Conservation (phyloP, 2,888 invertebrate genomes). For the Platerodrilus igneus region DNA sequence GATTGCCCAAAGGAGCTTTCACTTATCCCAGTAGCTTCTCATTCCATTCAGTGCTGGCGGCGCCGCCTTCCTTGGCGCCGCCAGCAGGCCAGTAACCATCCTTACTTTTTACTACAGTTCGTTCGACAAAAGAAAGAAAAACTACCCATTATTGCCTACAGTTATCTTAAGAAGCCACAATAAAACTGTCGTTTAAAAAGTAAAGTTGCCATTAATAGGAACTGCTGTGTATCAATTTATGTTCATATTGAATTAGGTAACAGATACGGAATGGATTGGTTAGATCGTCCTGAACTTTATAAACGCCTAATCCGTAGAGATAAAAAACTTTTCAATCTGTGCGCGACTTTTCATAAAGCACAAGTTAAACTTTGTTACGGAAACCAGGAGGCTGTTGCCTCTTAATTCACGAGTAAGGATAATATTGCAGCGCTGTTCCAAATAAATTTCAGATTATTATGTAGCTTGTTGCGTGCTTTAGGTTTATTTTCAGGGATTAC, state of each 20-base stretch:
- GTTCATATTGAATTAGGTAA: slow-evolving; percentile 42
- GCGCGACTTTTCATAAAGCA: slow-evolving; percentile 23
- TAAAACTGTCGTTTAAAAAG: slow-evolving; percentile 49
- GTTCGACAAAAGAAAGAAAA: slow-evolving; percentile 46
- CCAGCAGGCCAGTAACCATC: slow-evolving; percentile 42
- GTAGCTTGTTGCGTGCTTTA: slow-evolving; percentile 29
- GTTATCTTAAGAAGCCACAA: slow-evolving; percentile 50
- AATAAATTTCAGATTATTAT: slow-evolving; percentile 27
- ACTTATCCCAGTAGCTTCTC: slow-evolving; percentile 33
- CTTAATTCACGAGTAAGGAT: slow-evolving; percentile 12
- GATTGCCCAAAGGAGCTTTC: slow-evolving; percentile 43
- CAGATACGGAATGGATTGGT: slow-evolving; percentile 37
- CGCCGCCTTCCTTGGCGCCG: slow-evolving; percentile 44
- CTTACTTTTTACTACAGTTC: slow-evolving; percentile 47
- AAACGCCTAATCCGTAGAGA: too few relatives aligned
- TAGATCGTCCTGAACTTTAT: too few relatives aligned
- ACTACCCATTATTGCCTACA: slow-evolving; percentile 50
- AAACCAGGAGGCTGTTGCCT: slow-evolving; percentile 23
- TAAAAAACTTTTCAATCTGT: too few relatives aligned
- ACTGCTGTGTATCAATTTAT: slow-evolving; percentile 47
- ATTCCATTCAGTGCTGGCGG: slow-evolving; percentile 38
- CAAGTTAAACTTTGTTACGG: slow-evolving; percentile 17
- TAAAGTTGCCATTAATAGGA: slow-evolving; percentile 46
- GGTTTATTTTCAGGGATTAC: slow-evolving; percentile 28
- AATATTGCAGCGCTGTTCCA: slow-evolving; percentile 20